A percentile compares a stretch with the other conserved stretches of the same genome.
Evolutionary conservation across 1,140 invertebrate species (phyloP).

Genomic region (Bombus soroeensis): DNA sequence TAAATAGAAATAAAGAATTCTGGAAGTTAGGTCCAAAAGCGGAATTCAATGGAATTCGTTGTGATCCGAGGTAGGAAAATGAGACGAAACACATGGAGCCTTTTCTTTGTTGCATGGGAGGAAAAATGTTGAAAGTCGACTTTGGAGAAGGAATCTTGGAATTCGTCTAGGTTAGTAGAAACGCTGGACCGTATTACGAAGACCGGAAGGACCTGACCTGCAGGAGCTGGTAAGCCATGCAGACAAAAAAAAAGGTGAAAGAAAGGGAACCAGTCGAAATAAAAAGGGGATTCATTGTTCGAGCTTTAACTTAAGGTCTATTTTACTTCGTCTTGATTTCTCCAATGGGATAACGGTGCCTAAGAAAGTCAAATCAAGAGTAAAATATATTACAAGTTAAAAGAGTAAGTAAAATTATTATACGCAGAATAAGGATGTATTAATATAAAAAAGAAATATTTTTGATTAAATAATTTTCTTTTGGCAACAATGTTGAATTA

Average conservation of each 20-base stretch:
- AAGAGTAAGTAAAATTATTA: neutral
- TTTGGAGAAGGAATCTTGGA: constrained; percentile 25
- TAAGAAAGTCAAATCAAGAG: neutral
- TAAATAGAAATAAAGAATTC: too few species aligned
- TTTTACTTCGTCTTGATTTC: neutral
- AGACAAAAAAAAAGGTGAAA: constrained; percentile 3
- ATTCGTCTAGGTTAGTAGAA: constrained; percentile 51
- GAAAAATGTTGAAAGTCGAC: constrained; percentile 30
- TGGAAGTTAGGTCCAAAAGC: too few species aligned
- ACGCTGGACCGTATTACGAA: neutral
- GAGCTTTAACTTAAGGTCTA: neutral
- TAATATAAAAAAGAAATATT: neutral
- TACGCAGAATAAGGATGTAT: neutral
- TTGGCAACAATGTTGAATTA: too few species aligned
- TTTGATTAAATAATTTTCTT: too few species aligned
- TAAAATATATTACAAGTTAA: neutral
- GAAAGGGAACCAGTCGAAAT: constrained; percentile 2
- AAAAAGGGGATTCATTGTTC: constrained; percentile 42
- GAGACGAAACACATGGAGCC: too few species aligned
- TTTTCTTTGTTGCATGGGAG: neutral
- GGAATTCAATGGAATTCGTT: too few species aligned
- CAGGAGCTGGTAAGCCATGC: constrained; percentile 45
- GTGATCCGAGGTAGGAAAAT: too few species aligned
- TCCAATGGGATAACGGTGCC: neutral
- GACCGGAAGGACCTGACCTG: constrained; percentile 64